Evolutionary conservation across 2,113 vertebrate genomes (phyloP).

Genomic region (Motacilla tschutschensis): DNA sequence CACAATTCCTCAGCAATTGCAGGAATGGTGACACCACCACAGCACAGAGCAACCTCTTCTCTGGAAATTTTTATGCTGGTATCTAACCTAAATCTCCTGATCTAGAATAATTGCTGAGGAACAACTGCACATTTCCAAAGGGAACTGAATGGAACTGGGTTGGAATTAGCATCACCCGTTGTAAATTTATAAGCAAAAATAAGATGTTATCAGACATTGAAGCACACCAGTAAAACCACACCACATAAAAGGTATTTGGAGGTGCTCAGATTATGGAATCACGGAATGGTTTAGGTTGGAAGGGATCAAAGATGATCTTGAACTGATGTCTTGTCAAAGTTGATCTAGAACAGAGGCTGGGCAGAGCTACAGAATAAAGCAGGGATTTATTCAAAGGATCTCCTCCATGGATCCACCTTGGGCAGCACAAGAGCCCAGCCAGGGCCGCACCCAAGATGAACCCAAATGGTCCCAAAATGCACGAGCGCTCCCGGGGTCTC

Average conservation of each 20-base stretch:
- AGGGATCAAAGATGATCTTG: not conserved
- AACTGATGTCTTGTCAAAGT: not conserved
- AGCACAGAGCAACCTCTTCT: not conserved
- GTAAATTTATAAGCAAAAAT: fast-evolving
- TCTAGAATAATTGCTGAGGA: not conserved
- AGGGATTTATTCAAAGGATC: too few species aligned
- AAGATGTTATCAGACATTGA: fast-evolving
- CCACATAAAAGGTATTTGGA: fast-evolving
- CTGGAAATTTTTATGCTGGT: fast-evolving
- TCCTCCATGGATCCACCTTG: too few species aligned
- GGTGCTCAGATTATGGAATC: not conserved
- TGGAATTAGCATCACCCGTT: not conserved
- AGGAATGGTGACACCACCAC: not conserved
- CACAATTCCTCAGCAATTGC: not conserved
- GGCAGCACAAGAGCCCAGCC: not conserved
- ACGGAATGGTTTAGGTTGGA: not conserved
- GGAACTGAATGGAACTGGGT: fast-evolving
- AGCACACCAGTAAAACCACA: fast-evolving
- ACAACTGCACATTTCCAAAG: not conserved
- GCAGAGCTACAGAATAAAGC: fast-evolving
- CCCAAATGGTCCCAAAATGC: not conserved
- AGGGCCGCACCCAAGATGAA: not conserved
- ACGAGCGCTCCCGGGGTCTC: too few species aligned
- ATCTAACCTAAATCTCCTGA: not conserved
- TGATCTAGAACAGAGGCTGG: not conserved